A percentile compares a stretch with the other conserved stretches of the same genome.
phyloP scores from a whole-genome alignment of 2,797 vertebrate species.

The Silurus aristotelis region DNA sequence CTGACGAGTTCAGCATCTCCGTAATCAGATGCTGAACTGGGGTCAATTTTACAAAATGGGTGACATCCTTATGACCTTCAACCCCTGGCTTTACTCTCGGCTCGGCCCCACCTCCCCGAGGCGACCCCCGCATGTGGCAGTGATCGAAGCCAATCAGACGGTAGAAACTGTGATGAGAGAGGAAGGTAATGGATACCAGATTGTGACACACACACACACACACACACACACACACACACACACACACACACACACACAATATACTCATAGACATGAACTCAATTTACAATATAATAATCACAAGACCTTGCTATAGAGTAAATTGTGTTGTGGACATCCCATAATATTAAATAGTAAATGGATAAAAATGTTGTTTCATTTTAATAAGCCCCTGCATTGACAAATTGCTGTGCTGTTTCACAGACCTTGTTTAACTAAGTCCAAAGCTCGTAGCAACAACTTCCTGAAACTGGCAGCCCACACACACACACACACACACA shows the following conservation, averaged over 20 bases:
- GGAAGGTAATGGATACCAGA: slow-evolving; percentile 53
- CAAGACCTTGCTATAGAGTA: too few relatives aligned
- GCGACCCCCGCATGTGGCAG: slow-evolving; percentile 51
- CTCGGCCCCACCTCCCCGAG: not conserved
- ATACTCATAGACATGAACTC: not conserved
- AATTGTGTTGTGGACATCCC: too few relatives aligned
- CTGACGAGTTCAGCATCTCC: slow-evolving; percentile 25
- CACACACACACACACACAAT: too few relatives aligned
- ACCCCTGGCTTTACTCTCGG: slow-evolving; percentile 10
- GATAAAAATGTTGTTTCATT: not conserved
- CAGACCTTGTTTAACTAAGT: slow-evolving; percentile 7
- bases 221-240: not conserved
- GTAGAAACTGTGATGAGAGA: slow-evolving; percentile 30
- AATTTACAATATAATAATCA: slow-evolving; percentile 4
- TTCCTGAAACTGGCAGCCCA: slow-evolving; percentile 4
- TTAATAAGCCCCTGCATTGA: not conserved
- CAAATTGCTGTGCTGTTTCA: not conserved
- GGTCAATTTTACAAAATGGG: slow-evolving; percentile 49
- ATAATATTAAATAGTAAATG: not conserved
- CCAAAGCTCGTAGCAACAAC: slow-evolving; percentile 2
- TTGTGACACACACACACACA: slow-evolving; percentile 6
- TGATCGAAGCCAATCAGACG: slow-evolving; percentile 51
- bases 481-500: slow-evolving; percentile 27
- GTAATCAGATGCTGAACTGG: slow-evolving; percentile 42
- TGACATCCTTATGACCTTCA: slow-evolving; percentile 51